These are phyloP conservation scores for Tetraneura akinire DNA, from an alignment of 1,140 invertebrate genomes.

Conservation along the genomic window DNA sequence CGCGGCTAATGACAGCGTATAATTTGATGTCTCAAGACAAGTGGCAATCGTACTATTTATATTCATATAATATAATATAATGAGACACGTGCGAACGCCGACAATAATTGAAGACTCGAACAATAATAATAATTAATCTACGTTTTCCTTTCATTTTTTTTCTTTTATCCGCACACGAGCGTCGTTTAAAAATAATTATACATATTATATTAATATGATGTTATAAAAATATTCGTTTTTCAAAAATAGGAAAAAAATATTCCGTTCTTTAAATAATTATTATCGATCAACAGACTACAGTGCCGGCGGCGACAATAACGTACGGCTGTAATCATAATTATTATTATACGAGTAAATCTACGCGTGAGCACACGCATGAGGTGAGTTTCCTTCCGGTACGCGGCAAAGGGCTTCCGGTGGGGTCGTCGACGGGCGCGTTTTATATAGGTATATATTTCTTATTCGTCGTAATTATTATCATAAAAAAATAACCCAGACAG, in stretches of 20 bases:
- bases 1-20: too few relatives aligned
- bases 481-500: constrained; percentile 22
- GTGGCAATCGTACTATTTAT: too few relatives aligned
- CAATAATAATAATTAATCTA: too few relatives aligned
- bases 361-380: constrained; percentile 23
- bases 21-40: too few relatives aligned
- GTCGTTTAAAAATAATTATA: too few relatives aligned
- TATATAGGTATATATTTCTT: too few relatives aligned
- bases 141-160: too few relatives aligned
- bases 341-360: constrained; percentile 31
- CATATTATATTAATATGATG: neutral
- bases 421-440: neutral
- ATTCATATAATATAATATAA: neutral
- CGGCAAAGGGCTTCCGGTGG: neutral
- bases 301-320: neutral
- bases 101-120: too few relatives aligned
- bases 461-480: too few relatives aligned
- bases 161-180: too few relatives aligned
- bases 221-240: neutral
- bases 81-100: neutral
- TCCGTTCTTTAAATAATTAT: neutral
- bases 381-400: constrained; percentile 10
- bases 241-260: neutral
- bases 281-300: neutral
- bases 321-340: neutral